Conservation (phyloP, 2,113 vertebrate species). For the Oncorhynchus mykiss region DNA sequence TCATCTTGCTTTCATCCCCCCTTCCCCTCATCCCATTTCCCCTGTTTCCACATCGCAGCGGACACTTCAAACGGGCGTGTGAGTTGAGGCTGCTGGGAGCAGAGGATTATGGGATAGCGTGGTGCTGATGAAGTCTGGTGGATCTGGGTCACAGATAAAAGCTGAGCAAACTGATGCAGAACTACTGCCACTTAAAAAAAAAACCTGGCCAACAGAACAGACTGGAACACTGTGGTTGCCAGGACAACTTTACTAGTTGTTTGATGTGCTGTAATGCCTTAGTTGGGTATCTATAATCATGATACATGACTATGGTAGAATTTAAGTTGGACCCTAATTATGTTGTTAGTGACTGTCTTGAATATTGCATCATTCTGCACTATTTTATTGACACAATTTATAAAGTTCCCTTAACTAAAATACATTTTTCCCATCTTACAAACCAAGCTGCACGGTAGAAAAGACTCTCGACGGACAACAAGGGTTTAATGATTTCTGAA, state of each 20-base stretch:
- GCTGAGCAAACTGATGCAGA: not conserved
- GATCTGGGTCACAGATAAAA: conserved; percentile 20
- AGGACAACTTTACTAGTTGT: not conserved
- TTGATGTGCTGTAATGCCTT: not conserved
- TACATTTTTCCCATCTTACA: not conserved
- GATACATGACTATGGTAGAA: not conserved
- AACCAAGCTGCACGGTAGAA: not conserved
- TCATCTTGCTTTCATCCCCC: not conserved
- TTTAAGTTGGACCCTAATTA: too few species aligned
- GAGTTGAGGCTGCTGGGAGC: not conserved
- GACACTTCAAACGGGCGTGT: conserved; percentile 11
- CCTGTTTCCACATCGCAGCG: not conserved
- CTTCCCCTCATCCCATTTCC: not conserved
- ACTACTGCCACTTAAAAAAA: not conserved
- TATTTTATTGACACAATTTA: too few species aligned
- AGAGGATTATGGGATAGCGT: conserved; percentile 11
- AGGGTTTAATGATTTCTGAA: conserved; percentile 77
- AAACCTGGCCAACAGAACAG: not conserved
- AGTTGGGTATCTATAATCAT: not conserved
- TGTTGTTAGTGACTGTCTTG: too few species aligned
- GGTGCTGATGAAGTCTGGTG: not conserved
- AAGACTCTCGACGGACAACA: not conserved
- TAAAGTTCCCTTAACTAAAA: too few species aligned
- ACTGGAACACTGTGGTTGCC: not conserved
- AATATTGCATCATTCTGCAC: too few species aligned